phyloP scores from a whole-genome alignment of 1,140 invertebrate species.

The Euwallacea similis region DNA sequence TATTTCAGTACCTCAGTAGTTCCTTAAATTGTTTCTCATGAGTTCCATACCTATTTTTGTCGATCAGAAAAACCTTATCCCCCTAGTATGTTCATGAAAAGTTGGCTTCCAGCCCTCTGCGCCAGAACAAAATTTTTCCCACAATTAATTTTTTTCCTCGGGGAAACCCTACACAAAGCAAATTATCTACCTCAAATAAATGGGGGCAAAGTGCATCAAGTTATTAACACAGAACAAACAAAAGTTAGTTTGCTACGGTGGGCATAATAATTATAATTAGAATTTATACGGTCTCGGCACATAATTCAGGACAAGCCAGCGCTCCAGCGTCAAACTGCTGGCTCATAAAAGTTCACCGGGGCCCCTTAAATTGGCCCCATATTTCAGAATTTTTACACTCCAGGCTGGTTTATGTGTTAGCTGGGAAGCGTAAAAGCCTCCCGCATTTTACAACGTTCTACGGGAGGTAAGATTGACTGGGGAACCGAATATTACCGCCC shows the following conservation, averaged over 20 bases:
- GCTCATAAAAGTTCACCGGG: conserved; percentile 16
- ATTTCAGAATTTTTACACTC: conserved; percentile 34
- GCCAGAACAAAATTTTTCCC: not conserved
- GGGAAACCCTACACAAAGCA: not conserved
- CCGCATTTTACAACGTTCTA: conserved; percentile 15
- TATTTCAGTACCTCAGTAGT: too few species aligned
- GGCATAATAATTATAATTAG: conserved; percentile 18
- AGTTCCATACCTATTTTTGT: too few species aligned
- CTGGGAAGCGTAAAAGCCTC: conserved; percentile 21
- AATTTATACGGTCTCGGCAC: conserved; percentile 18
- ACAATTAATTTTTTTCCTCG: not conserved
- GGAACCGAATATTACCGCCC: not conserved
- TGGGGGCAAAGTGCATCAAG: conserved; percentile 2
- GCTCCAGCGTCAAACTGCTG: conserved; percentile 11
- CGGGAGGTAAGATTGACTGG: conserved; percentile 15
- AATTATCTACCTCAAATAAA: not conserved
- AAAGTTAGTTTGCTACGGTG: conserved; percentile 14
- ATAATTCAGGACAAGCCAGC: conserved; percentile 10
- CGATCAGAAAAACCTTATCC: too few species aligned
- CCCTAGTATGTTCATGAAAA: too few species aligned
- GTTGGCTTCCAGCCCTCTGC: too few species aligned
- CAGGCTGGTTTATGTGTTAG: conserved; percentile 28
- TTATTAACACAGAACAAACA: conserved; percentile 17
- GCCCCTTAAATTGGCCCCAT: conserved; percentile 30
- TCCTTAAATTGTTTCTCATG: too few species aligned